Percentiles rank a stretch among this genome's conserved stretches.
phyloP scores from a whole-genome alignment of 2,888 invertebrate genomes.

The Plebejus anna region DNA sequence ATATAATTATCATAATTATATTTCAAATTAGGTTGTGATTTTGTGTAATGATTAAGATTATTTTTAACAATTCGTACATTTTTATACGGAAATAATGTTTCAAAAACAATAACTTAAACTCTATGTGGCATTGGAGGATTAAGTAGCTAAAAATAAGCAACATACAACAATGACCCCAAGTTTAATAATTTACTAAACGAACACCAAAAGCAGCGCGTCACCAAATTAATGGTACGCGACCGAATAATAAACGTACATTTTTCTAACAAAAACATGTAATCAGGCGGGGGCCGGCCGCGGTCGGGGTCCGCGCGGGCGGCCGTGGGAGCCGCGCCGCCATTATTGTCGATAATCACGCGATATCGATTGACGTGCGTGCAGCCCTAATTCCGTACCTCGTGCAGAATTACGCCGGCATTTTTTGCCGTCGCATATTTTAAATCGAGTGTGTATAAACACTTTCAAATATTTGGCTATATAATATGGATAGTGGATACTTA shows the following conservation, averaged over 20 bases:
- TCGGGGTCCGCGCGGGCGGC: conserved; percentile 45
- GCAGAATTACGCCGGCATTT: conserved; percentile 35
- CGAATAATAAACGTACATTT: conserved; percentile 31
- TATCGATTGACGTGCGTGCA: conserved; percentile 64
- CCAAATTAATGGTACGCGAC: conserved; percentile 2
- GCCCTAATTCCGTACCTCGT: conserved; percentile 53
- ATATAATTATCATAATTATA: no score
- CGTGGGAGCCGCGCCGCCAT: conserved; percentile 49
- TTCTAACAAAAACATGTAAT: conserved; percentile 37
- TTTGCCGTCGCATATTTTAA: background rate
- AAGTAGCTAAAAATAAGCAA: background rate
- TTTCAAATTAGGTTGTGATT: no score
- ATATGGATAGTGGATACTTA: background rate
- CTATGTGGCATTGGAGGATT: background rate
- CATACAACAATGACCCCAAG: background rate
- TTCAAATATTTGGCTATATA: background rate
- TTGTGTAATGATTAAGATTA: no score
- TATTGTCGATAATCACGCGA: conserved; percentile 73
- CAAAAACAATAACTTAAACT: background rate
- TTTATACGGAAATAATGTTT: background rate
- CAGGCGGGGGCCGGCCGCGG: conserved; percentile 41
- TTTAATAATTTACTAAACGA: background rate
- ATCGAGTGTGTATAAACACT: background rate
- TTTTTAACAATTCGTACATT: background rate
- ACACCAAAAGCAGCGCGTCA: background rate